Evolutionary conservation across 2,113 vertebrate species (phyloP).

Genomic region (Chaetops frenatus): DNA sequence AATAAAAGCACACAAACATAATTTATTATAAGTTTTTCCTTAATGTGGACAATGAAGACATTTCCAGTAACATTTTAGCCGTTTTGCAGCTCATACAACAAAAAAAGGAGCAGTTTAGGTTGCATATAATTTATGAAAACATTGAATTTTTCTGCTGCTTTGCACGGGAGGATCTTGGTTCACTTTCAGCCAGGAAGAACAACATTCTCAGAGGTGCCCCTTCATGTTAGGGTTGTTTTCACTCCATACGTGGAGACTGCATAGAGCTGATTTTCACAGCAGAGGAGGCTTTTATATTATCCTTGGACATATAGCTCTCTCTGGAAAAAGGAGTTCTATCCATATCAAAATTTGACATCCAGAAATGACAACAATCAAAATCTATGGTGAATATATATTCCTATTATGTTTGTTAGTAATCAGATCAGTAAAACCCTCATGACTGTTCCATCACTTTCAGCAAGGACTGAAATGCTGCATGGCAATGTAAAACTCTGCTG

Average conservation of each 20-base stretch:
- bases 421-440: not conserved
- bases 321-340: not conserved
- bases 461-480: not conserved
- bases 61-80: not conserved
- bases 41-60: not conserved
- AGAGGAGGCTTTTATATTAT: not conserved
- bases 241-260: not conserved
- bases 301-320: not conserved
- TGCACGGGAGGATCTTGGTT: not conserved
- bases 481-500: not conserved
- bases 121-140: not conserved
- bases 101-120: not conserved
- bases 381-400: not conserved
- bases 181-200: not conserved
- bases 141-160: not conserved
- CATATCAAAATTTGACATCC: not conserved
- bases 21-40: not conserved
- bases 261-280: not conserved
- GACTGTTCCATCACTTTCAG: not conserved
- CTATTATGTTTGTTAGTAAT: not conserved
- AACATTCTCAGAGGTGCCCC: not conserved
- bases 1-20: constrained; percentile 28
- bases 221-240: not conserved
- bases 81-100: not conserved
- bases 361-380: not conserved